Conservation (phyloP, 2,888 invertebrate genomes). For the Drosophila anceps region DNA sequence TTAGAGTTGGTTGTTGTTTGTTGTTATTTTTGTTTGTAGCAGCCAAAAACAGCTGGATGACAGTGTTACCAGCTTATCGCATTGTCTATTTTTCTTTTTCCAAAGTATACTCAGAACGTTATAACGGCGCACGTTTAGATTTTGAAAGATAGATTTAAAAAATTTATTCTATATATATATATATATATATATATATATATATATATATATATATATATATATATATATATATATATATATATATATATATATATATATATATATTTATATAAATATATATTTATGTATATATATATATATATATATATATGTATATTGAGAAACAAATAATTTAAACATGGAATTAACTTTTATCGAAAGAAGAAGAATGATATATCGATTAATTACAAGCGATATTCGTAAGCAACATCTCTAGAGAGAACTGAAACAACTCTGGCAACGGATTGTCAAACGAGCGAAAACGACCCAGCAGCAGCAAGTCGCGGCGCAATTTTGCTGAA, state of each 20-base stretch:
- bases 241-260: too few relatives aligned
- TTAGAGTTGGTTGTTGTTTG: constrained; percentile 5
- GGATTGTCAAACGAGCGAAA: constrained; percentile 48
- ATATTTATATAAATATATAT: too few relatives aligned
- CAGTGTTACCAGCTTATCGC: constrained; percentile 30
- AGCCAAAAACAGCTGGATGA: constrained; percentile 34
- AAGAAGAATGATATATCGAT: constrained; percentile 15
- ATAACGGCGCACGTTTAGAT: background rate
- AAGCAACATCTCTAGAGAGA: constrained; percentile 11
- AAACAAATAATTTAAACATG: background rate
- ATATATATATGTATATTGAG: background rate
- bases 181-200: too few relatives aligned
- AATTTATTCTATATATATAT: background rate
- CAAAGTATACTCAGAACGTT: background rate
- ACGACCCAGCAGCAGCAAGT: constrained; percentile 23
- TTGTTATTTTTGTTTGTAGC: constrained; percentile 35
- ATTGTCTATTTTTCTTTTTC: background rate
- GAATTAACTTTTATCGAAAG: background rate
- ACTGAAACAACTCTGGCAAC: constrained; percentile 42
- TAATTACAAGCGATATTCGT: background rate
- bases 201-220: too few relatives aligned
- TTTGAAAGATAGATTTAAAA: background rate
- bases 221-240: too few relatives aligned
- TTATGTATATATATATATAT: too few relatives aligned
- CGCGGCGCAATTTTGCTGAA: constrained; percentile 47